phyloP scores from a whole-genome alignment of 2,113 vertebrate genomes.

The Fulmarus glacialis region DNA sequence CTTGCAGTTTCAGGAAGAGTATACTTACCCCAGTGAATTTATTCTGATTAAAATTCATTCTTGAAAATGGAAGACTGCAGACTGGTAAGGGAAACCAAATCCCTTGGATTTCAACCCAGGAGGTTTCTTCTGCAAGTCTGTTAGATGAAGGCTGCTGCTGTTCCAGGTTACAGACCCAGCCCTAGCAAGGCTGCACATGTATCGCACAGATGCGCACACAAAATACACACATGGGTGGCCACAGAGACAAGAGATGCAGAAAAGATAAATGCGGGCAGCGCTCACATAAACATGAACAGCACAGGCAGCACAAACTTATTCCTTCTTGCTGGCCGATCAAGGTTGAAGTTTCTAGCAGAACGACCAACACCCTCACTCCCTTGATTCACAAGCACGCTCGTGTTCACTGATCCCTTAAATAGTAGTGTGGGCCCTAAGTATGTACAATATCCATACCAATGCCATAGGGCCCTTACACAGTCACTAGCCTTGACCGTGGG shows the following conservation, averaged over 20 bases:
- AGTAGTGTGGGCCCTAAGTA: background rate
- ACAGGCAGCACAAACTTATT: background rate
- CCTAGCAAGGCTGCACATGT: accelerated
- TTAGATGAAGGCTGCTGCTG: background rate
- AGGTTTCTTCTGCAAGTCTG: background rate
- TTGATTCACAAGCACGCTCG: background rate
- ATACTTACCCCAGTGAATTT: background rate
- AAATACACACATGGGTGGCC: accelerated
- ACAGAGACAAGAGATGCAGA: background rate
- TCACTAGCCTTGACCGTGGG: background rate
- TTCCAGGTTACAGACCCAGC: background rate
- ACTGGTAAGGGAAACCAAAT: background rate
- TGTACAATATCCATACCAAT: background rate
- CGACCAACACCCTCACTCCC: background rate
- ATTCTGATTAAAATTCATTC: background rate
- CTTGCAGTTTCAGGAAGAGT: background rate
- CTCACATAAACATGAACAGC: background rate
- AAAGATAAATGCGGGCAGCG: background rate
- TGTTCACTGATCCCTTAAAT: background rate
- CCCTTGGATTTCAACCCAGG: background rate
- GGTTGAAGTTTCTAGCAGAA: background rate
- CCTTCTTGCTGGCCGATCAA: background rate
- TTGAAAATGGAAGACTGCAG: background rate
- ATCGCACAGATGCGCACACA: background rate
- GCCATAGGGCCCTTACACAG: too few relatives aligned